These are phyloP conservation scores for Drymodes brunneopygia DNA, from an alignment of 2,113 vertebrate genomes.

Conservation along the genomic window DNA sequence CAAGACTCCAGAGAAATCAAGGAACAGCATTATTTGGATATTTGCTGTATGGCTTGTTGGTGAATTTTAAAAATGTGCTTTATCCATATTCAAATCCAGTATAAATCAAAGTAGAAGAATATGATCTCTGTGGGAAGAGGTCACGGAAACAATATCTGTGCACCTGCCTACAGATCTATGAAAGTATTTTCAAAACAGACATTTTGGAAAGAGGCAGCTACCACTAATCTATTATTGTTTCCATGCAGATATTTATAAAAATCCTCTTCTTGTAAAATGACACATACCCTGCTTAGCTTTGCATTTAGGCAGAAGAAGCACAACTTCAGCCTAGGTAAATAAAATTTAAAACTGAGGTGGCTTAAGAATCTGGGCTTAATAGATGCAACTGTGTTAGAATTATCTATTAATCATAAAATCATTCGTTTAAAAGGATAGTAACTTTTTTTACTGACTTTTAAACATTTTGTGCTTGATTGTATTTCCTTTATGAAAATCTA, in stretches of 20 bases:
- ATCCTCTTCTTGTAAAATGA: background rate
- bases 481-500: background rate
- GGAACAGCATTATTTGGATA: background rate
- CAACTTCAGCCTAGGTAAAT: background rate
- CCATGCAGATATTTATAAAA: constrained; percentile 33
- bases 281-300: background rate
- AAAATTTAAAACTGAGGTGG: background rate
- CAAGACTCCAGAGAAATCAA: constrained; percentile 4
- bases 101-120: background rate
- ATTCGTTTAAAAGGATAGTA: background rate
- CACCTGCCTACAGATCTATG: constrained; percentile 37
- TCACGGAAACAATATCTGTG: constrained; percentile 36
- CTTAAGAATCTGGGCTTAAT: background rate
- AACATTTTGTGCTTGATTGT: background rate
- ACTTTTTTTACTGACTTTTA: background rate
- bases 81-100: background rate
- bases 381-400: background rate
- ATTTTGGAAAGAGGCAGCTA: constrained; percentile 30
- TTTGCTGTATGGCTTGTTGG: background rate
- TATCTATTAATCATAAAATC: background rate
- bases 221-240: constrained; percentile 47
- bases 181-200: constrained; percentile 27
- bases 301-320: background rate
- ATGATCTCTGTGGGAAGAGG: constrained; percentile 52
- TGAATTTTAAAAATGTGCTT: background rate